Conservation (phyloP, 1,140 invertebrate genomes). For the Lordiphosa collinella region DNA sequence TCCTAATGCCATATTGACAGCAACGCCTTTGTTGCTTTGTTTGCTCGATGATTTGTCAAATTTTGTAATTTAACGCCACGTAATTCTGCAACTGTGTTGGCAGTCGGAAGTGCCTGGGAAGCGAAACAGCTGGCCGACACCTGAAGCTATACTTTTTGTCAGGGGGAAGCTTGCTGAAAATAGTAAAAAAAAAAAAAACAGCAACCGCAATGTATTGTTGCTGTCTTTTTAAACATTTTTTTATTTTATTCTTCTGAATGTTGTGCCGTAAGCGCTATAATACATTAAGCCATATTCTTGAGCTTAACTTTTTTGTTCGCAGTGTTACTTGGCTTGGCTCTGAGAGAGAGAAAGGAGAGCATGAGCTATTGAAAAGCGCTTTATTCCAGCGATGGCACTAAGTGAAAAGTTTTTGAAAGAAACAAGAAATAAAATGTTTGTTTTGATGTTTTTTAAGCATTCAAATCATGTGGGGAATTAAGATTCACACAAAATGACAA, state of each 20-base stretch:
- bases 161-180: constrained; percentile 7
- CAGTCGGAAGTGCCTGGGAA: constrained; percentile 25
- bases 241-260: constrained; percentile 32
- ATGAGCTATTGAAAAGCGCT: too few species aligned
- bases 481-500: too few species aligned
- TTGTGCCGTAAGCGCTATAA: constrained; percentile 50
- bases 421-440: not conserved
- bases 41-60: constrained; percentile 64
- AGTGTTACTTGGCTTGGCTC: not conserved
- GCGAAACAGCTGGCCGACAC: constrained; percentile 19
- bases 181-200: constrained; percentile 14
- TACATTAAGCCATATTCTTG: constrained; percentile 58
- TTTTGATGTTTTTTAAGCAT: too few species aligned
- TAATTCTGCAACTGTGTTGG: constrained; percentile 29
- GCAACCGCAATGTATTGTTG: constrained; percentile 21
- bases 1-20: constrained; percentile 49
- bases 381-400: too few species aligned
- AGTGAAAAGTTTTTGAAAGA: too few species aligned
- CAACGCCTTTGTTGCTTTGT: constrained; percentile 38
- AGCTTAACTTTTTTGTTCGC: constrained; percentile 15
- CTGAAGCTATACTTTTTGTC: constrained; percentile 33
- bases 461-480: too few species aligned
- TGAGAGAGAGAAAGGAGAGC: too few species aligned
- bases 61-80: constrained; percentile 41
- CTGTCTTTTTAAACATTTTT: constrained; percentile 8